Conservation (phyloP, 2,797 vertebrate species). For the Sus cebifrons region DNA sequence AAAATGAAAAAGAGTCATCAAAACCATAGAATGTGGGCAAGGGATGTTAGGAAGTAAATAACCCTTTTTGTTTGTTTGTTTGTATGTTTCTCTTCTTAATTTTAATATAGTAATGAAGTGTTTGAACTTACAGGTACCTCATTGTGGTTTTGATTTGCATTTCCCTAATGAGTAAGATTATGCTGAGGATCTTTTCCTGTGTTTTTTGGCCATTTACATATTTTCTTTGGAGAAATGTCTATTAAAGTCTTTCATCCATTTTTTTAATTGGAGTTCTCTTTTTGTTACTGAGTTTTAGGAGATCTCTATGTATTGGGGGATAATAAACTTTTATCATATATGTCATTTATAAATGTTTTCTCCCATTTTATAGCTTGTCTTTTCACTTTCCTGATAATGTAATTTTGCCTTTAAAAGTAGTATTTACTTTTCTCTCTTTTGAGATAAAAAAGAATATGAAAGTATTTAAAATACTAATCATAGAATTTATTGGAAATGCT, state of each 20-base stretch:
- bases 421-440: slow-evolving; percentile 41
- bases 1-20: too few species aligned
- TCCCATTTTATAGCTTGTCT: background rate
- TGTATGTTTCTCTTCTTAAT: too few species aligned
- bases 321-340: background rate
- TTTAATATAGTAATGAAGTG: too few species aligned
- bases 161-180: background rate
- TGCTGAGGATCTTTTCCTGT: background rate
- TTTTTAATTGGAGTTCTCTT: slow-evolving; percentile 39
- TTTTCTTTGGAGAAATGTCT: slow-evolving; percentile 35
- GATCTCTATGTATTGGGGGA: background rate
- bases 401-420: slow-evolving; percentile 2
- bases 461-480: slow-evolving; percentile 76
- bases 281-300: slow-evolving; percentile 28
- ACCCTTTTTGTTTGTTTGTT: too few species aligned
- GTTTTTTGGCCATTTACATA: background rate
- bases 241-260: slow-evolving; percentile 4
- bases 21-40: too few species aligned
- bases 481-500: slow-evolving; percentile 59
- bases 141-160: slow-evolving; percentile 30
- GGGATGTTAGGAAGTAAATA: too few species aligned
- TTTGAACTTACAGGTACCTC: background rate
- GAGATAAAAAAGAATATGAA: slow-evolving; percentile 39
- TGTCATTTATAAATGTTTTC: slow-evolving; percentile 14
- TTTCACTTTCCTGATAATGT: slow-evolving; percentile 61